Base-by-base conservation (phyloP, 2,113 vertebrate species). In the Motacilla alba region DNA sequence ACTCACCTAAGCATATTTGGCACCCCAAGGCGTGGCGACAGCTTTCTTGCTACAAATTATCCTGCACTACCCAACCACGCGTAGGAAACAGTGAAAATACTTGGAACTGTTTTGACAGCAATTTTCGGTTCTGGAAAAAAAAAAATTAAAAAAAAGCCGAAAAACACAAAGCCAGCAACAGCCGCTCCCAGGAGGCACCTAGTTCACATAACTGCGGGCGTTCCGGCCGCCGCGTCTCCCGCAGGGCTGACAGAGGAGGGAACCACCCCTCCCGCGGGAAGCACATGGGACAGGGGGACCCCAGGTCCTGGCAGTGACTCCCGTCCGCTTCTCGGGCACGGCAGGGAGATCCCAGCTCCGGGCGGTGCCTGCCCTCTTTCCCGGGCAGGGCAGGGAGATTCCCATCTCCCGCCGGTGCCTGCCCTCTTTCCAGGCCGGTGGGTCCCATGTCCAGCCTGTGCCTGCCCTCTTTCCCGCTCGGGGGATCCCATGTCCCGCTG, bases 11-110 rank as follows among this genome's bases (percentile, higher is more conserved):
- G 12, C 12, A 1, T 28, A 10, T 37, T 3, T 37, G n/a, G 23
- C 0, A 0, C 20, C 31, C 14, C 11, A 16, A 33, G n/a, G 46
- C 8, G 26, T 66, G 64, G 27, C 2, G 1, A 20, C 1, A 7
- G 55, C 26, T 50, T 28, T 67, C 35, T 6, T 5, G 13, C 8
- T 39, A 15, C 60, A n/a, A 69, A 50, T 30, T 13, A 39, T 1
- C 9, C 33, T 7, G 4, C 15, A 6, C 16, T n/a, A 18, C 1
- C 2, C 28, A 73, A 23, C n/a, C 55, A 15, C 53, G 5, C 5
- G 30, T 10, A 37, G 56, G 17, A 66, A 62, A 77, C 1, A 30
- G 27, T 9, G 39, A 68, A 73, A 86, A 83, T 30, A 52, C 9
- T 28, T 58, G 46, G 18, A 21, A 70, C 50, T 27, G 31, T 67